Base-by-base conservation (phyloP, 2,797 vertebrate genomes). In the Cossypha heuglini region DNA sequence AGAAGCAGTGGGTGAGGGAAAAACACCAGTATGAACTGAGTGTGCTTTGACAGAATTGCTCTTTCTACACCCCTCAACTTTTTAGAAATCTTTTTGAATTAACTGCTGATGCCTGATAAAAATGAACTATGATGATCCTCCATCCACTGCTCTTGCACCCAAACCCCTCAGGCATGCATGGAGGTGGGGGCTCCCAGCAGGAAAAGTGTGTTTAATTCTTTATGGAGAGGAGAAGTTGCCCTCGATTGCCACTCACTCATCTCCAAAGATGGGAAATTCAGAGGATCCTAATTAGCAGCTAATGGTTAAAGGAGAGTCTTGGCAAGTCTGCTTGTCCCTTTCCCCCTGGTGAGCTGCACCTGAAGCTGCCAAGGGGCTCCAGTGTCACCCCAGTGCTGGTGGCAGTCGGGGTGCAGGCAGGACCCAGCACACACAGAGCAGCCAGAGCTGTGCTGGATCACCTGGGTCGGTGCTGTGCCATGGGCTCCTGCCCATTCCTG, bases 391-490 rank as follows among this genome's bases (percentile, higher is more conserved):
- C 37, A 21, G 33, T 40, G 38, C 72, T 15, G 2, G 42, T 8
- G 3, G 66, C 26, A 43, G 45, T n/a, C 0, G 0, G 21, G 11
- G 13, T 9, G 19, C 4, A 8, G 35, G 51, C 31, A 66, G 45
- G 25, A 43, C 31, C 8, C 1, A 0, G 8, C 28, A 19, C 52
- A 49, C 1, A 1, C 10, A 3, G 49, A 24, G 31, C 55, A 37
- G 66, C 57, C 15, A 5, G 19, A 57, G 78, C 29, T 71, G 31
- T 29, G 48, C 25, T 31, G 54, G 16, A 13, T 25, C 24, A 31
- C 16, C 15, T 38, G 25, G 26, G 9, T 38, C 52, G 5, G 16
- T 14, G 52, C 29, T 37, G 12, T 31, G 17, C 54, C 14, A 1
- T 1, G 3, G 54, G 10, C 57, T 64, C 22, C 55, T 37, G 49